Evolutionary conservation across 2,113 vertebrate genomes (phyloP), one percentile per base, ranked within the genome.

Genomic region (Chlorodrepanis virens): DNA sequence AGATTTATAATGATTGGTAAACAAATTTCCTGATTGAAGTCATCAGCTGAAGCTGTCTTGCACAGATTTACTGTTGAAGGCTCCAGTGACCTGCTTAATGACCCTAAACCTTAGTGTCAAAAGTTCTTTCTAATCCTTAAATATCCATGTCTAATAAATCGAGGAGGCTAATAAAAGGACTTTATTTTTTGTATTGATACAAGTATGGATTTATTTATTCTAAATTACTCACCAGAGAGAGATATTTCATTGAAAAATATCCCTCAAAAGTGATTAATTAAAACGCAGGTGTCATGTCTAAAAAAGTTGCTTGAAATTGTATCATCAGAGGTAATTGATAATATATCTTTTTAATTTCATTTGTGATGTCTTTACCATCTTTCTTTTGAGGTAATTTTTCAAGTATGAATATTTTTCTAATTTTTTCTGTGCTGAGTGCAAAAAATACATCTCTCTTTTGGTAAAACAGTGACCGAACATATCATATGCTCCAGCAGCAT

Each of bases 161-260:
- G 74, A 90, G 52, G 45, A 75, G 79, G 60, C 90, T 96, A 97
- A 96, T 97, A 98, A 98, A 97, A 93, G 78, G 87, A 71, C 80
- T 97, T 97, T 97, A 97, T 97, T 97, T 97, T 96, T 97, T 94
- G 68, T 97, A 97, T 97, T 98, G 97, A 98, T 97, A 95, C 83
- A 93, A 95, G 88, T 97, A 98, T 98, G 97, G 98, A 99, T 98
- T 98, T 97, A 98, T 98, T 98, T 98, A 97, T 97, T 97, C 92
- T 96, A 97, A 98, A 98, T 98, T 97, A 97, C 89, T 97, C 95
- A 97, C 88, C 63, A 96, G 97, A 98, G 96, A 98, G 95, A 97
- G 97, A 97, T 93, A 95, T 97, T 97, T 98, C 96, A 98, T 98
- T 98, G 97, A 98, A 97, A 98, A 96, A 97, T 92, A 95, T 42